Percentiles rank a stretch among this genome's conserved stretches.
Conservation (phyloP, 2,113 vertebrate genomes). For the Actenoides hombroni region DNA sequence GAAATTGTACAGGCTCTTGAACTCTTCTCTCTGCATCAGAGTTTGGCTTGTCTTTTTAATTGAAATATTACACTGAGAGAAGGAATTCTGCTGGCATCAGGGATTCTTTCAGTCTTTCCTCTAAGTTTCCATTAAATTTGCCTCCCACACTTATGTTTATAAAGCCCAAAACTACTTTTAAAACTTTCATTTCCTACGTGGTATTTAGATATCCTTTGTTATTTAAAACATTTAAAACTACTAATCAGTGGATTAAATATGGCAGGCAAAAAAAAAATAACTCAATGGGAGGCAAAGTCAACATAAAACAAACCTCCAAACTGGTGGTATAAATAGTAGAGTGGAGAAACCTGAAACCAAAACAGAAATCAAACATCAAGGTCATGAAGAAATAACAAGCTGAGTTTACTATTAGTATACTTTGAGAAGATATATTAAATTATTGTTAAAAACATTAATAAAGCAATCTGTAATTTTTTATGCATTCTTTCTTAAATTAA, state of each 20-base stretch:
- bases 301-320: conserved; percentile 21
- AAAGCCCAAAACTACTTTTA: conserved; percentile 47
- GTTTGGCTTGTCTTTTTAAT: conserved; percentile 25
- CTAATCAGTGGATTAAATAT: conserved; percentile 50
- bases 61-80: neutral
- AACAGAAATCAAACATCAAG: conserved; percentile 16
- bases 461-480: neutral
- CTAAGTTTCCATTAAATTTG: conserved; percentile 38
- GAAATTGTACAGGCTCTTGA: conserved; percentile 11
- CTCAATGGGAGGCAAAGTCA: conserved; percentile 55
- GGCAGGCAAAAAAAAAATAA: conserved; percentile 10
- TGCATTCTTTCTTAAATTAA: neutral
- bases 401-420: neutral
- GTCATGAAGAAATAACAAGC: neutral
- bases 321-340: conserved; percentile 15
- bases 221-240: conserved; percentile 2
- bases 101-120: conserved; percentile 18
- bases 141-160: conserved; percentile 50
- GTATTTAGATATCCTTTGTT: conserved; percentile 47
- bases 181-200: conserved; percentile 30
- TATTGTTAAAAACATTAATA: neutral
- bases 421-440: neutral
- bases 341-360: conserved; percentile 38
- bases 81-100: conserved; percentile 51
- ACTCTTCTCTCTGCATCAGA: neutral